Conservation (phyloP, 2,888 invertebrate genomes). For the Barypeithes pellucidus region DNA sequence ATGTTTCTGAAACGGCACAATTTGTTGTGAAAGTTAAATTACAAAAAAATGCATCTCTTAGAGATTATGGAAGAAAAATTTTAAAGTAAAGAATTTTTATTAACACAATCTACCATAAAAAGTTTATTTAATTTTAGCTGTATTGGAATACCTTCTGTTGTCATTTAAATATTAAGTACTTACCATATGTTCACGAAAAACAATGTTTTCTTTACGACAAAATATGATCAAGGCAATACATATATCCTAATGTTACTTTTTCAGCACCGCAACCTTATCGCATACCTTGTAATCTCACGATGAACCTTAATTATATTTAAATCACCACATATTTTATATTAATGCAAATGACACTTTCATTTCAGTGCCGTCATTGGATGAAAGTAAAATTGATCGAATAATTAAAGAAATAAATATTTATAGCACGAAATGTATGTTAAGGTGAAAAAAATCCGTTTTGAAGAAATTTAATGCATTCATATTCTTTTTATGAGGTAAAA, state of each 20-base stretch:
- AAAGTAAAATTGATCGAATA: slow-evolving; percentile 20
- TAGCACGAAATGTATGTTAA: neutral
- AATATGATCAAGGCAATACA: neutral
- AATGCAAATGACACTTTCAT: slow-evolving; percentile 12
- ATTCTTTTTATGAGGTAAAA: neutral
- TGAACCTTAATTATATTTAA: slow-evolving; percentile 9
- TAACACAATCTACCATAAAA: too few species aligned
- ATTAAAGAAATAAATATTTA: slow-evolving; percentile 12
- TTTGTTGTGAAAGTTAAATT: too few species aligned
- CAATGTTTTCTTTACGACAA: neutral
- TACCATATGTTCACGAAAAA: slow-evolving; percentile 4
- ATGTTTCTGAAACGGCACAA: too few species aligned
- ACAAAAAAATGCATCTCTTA: too few species aligned
- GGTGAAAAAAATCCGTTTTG: slow-evolving; percentile 12
- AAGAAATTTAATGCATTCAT: neutral
- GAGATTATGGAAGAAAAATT: too few species aligned
- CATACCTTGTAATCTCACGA: neutral
- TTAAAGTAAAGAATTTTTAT: too few species aligned
- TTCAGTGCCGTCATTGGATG: neutral
- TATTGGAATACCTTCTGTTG: neutral
- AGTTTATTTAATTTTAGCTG: too few species aligned
- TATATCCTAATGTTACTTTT: neutral
- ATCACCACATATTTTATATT: neutral
- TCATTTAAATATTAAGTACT: neutral
- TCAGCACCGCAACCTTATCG: neutral